Base-by-base conservation (phyloP, 64 coral and sea anemone genomes). In the Trachythela sp. region DNA sequence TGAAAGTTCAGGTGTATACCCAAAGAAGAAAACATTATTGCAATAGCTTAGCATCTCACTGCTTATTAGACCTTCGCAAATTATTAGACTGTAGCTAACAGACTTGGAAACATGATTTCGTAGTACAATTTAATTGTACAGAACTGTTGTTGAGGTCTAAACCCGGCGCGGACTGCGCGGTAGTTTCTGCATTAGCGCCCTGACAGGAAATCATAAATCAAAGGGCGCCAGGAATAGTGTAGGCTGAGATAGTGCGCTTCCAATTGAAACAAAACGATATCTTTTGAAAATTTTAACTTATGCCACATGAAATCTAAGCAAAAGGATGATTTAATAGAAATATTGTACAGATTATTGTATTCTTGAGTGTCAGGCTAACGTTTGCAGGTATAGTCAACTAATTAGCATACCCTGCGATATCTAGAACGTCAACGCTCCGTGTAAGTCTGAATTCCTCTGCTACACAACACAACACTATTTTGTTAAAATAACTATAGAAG, bases 181-280 rank as follows among this genome's bases (percentile, higher is more conserved):
- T 39, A 80, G 37, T 64, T 64, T 39, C 15, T 80, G 20, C 75
- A 37, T 37, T 80, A 80, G 13, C 37, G 31, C 37, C 75, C 31
- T 80, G 75, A 80, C 75, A 80, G 75, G 75, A 80, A 80, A 80
- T 39, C 75, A 80, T 80, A 80, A 80, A 80, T 80, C 75, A 80
- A 37, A 37, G 75, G 75, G 75, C 75, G 75, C 75, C 75, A 80
- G 75, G 20, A 80, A 39, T 39, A 36, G 33, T 37, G 0, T 15
- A 80, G 37, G 33, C 30, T 80, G 14, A 29, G 75, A 37, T 37
- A 37, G 18, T 68, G 59, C 37, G 75, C 75, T 35, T 37, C 27
- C 30, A 15, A 37, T 8, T 11, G 68, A 72, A 27, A 80, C 13
- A 35, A 80, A 15, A 37, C 37, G 34, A 35, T 37, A 80, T 35